These are phyloP conservation scores for Aurelia aurita complex sp. Pacific DNA, from an alignment of 30 jellyfish, hydroid and myxozoan species.

Conservation along the genomic window DNA sequence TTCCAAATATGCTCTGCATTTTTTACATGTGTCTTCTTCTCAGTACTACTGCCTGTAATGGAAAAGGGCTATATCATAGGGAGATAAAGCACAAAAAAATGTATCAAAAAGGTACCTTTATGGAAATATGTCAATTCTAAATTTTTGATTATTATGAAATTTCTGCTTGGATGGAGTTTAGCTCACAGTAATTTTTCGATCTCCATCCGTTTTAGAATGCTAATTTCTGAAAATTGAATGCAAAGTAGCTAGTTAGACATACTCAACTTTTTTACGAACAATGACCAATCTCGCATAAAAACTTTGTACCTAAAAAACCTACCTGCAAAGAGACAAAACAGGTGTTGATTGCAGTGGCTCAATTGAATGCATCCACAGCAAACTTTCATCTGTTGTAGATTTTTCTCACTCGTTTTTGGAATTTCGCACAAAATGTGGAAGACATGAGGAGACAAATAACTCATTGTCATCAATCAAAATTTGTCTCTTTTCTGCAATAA, in stretches of 20 bases:
- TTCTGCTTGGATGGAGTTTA: too few relatives aligned
- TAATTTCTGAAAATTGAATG: too few relatives aligned
- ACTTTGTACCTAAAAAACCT: too few relatives aligned
- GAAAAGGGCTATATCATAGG: not conserved
- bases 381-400: not conserved
- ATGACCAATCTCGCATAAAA: too few relatives aligned
- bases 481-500: too few relatives aligned
- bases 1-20: constrained; percentile 18
- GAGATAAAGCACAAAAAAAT: not conserved
- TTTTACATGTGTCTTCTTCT: not conserved
- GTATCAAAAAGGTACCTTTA: not conserved
- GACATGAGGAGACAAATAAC: constrained; percentile 53
- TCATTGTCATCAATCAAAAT: not conserved
- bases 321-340: too few relatives aligned
- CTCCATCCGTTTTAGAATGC: too few relatives aligned
- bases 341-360: not conserved
- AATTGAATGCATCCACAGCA: constrained; percentile 12
- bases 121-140: too few relatives aligned
- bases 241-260: too few relatives aligned
- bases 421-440: constrained; percentile 11
- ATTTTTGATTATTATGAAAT: too few relatives aligned
- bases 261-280: too few relatives aligned
- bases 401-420: not conserved
- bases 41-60: not conserved
- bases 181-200: too few relatives aligned